Percentiles rank a stretch among this genome's conserved stretches.
phyloP scores from a whole-genome alignment of 2,888 invertebrate genomes.

The Epinotia bilunana region DNA sequence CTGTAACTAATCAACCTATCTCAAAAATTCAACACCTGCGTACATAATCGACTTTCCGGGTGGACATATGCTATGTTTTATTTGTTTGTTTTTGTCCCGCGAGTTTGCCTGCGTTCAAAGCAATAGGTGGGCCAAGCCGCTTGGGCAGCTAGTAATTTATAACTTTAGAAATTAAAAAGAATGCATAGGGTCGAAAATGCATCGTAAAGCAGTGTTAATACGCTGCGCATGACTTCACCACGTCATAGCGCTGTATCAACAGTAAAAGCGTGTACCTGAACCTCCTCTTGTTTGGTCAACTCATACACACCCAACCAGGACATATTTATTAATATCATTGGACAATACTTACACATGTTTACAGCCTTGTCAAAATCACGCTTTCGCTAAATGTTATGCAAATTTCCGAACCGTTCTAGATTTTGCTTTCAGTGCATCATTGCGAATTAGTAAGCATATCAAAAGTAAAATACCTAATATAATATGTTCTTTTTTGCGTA shows the following conservation, averaged over 20 bases:
- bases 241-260: background rate
- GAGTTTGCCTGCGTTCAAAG: too few relatives aligned
- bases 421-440: constrained; percentile 40
- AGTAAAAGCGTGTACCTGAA: background rate
- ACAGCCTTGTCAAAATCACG: constrained; percentile 69
- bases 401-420: constrained; percentile 51
- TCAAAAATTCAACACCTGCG: too few relatives aligned
- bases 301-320: constrained; percentile 20
- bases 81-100: too few relatives aligned
- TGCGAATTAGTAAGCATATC: constrained; percentile 35
- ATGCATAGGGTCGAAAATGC: too few relatives aligned
- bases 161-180: too few relatives aligned
- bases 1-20: too few relatives aligned
- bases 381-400: constrained; percentile 67
- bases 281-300: constrained; percentile 2
- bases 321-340: constrained; percentile 38
- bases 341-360: constrained; percentile 46
- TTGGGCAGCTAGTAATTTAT: too few relatives aligned
- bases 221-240: constrained; percentile 9
- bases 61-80: too few relatives aligned
- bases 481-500: constrained; percentile 12
- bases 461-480: constrained; percentile 22
- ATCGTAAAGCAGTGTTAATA: background rate
- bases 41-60: too few relatives aligned
- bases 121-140: too few relatives aligned